A percentile compares a stretch with the other conserved stretches of the same genome.
Evolutionary conservation across 1,140 invertebrate genomes (phyloP).

Genomic region (Samia ricini): DNA sequence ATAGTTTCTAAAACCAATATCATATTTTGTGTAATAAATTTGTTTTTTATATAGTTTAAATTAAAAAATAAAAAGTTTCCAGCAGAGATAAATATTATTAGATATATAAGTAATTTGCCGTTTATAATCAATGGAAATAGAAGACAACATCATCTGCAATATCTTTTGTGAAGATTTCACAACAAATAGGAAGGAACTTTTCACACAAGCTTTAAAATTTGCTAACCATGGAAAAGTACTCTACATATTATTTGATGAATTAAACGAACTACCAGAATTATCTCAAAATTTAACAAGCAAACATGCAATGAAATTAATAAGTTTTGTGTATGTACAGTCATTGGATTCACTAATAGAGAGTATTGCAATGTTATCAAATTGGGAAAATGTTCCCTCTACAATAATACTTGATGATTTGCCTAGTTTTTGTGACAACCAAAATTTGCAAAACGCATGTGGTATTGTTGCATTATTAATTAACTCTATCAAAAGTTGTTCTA

Average conservation of each 20-base stretch:
- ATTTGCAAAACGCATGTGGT: slow-evolving; percentile 55
- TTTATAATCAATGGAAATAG: not conserved
- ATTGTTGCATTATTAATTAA: slow-evolving; percentile 51
- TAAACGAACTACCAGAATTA: slow-evolving; percentile 55
- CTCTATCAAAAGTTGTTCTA: slow-evolving; percentile 41
- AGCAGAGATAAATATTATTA: not conserved
- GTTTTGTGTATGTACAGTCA: slow-evolving; percentile 56
- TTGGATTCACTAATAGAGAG: slow-evolving; percentile 51
- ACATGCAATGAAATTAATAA: slow-evolving; percentile 69
- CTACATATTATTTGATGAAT: slow-evolving; percentile 59
- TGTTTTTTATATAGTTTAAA: no score
- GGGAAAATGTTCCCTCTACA: slow-evolving; percentile 61
- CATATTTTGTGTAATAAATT: no score
- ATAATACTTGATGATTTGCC: slow-evolving; percentile 61
- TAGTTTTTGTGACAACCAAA: slow-evolving; percentile 43
- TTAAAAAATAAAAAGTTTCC: no score
- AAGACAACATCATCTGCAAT: not conserved
- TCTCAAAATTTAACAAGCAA: slow-evolving; percentile 58
- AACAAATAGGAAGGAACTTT: slow-evolving; percentile 50
- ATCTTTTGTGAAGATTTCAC: slow-evolving; percentile 39
- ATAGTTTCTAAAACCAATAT: no score
- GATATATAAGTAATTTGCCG: no score
- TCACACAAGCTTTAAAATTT: slow-evolving; percentile 47
- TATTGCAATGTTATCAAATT: slow-evolving; percentile 46
- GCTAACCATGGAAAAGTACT: slow-evolving; percentile 59